These are phyloP conservation scores for Charina bottae DNA, from an alignment of 2,113 vertebrate genomes.

Conservation along the genomic window DNA sequence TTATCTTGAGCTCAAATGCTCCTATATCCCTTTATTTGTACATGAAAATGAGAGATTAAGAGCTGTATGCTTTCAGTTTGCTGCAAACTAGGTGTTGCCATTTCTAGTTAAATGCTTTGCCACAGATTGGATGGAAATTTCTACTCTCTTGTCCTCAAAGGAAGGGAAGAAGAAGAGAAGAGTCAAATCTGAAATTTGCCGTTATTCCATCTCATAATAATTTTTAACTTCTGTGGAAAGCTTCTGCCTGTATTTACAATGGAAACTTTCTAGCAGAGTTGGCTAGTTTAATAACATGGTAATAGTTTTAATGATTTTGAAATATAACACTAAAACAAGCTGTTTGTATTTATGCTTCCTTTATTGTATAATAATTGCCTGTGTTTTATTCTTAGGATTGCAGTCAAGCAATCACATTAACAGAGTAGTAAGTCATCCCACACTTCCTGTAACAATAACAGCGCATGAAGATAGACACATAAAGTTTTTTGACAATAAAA, in stretches of 20 bases:
- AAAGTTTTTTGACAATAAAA: slow-evolving; percentile 99
- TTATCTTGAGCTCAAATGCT: neutral
- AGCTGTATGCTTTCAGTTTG: neutral
- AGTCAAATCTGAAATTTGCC: neutral
- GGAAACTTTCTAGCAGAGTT: neutral
- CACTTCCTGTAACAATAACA: slow-evolving; percentile 95
- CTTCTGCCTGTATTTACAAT: neutral
- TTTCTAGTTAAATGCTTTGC: neutral
- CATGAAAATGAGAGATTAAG: neutral
- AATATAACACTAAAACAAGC: neutral
- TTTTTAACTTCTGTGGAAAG: neutral
- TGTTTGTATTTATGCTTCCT: neutral
- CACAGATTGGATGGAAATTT: neutral
- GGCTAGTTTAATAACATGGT: neutral
- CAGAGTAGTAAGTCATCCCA: slow-evolving; percentile 96
- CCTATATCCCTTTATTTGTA: neutral
- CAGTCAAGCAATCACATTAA: slow-evolving; percentile 91
- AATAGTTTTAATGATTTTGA: neutral
- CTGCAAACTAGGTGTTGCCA: neutral
- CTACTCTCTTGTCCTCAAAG: neutral
- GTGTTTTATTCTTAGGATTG: slow-evolving; percentile 73
- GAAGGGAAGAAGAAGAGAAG: neutral
- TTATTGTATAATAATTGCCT: slow-evolving; percentile 18
- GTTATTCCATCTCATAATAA: neutral
- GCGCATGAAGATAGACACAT: slow-evolving; percentile 97